Conservation (phyloP, 2,888 invertebrate species). For the Brenthis ino region DNA sequence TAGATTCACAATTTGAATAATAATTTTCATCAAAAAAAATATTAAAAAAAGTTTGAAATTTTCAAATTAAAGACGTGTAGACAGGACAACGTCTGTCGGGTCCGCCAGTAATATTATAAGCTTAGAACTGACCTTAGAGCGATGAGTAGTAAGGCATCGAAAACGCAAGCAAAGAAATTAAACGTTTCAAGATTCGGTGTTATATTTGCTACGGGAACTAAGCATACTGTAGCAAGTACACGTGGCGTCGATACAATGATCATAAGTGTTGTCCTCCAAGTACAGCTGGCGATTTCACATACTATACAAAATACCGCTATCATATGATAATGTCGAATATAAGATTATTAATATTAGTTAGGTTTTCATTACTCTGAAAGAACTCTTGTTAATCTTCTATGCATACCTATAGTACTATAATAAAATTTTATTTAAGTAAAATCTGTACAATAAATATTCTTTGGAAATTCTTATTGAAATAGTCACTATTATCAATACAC, state of each 20-base stretch:
- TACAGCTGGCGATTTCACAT: conserved; percentile 71
- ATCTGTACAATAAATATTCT: too few species aligned
- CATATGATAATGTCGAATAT: background rate
- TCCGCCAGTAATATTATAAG: background rate
- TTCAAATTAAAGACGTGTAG: too few species aligned
- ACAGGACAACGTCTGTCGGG: too few species aligned
- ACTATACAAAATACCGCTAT: conserved; percentile 48
- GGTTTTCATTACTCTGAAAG: too few species aligned
- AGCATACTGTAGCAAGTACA: conserved; percentile 53
- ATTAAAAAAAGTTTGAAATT: too few species aligned
- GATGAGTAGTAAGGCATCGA: conserved; percentile 49
- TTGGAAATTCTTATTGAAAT: too few species aligned
- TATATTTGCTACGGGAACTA: conserved; percentile 60
- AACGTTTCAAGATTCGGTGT: conserved; percentile 64
- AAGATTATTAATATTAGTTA: background rate
- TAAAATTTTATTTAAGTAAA: too few species aligned
- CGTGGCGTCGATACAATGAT: conserved; percentile 58
- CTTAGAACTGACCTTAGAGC: conserved; percentile 52
- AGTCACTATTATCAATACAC: too few species aligned
- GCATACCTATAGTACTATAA: too few species aligned
- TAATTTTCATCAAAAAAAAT: too few species aligned
- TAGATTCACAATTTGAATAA: too few species aligned
- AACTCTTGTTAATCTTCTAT: too few species aligned
- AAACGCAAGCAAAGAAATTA: conserved; percentile 56
- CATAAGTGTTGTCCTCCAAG: conserved; percentile 62